These are phyloP conservation scores for Drosophila mimetica DNA, from an alignment of 2,888 invertebrate genomes.

Conservation along the genomic window DNA sequence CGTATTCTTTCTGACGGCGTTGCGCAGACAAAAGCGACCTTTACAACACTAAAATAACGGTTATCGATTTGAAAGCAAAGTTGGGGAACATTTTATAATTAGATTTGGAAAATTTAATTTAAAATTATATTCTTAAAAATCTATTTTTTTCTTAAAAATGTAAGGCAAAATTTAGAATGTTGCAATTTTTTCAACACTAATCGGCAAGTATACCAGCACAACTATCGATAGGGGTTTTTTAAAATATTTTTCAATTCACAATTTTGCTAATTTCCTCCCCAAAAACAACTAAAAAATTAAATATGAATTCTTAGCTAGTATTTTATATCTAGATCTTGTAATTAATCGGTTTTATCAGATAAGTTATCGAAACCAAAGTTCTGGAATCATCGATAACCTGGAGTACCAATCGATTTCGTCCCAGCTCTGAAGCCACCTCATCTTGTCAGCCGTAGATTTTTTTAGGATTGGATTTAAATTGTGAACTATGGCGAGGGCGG, in stretches of 20 bases:
- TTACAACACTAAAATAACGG: constrained; percentile 17
- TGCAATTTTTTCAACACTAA: too few species aligned
- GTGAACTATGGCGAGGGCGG: constrained; percentile 48
- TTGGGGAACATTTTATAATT: neutral
- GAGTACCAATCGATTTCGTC: neutral
- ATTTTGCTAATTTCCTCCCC: too few species aligned
- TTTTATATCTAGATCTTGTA: too few species aligned
- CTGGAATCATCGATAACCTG: neutral
- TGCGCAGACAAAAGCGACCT: constrained; percentile 2
- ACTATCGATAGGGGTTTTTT: neutral
- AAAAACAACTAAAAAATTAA: too few species aligned
- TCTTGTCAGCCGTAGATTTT: constrained; percentile 58
- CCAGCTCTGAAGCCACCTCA: constrained; percentile 63
- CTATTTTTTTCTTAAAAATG: too few species aligned
- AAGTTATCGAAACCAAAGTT: too few species aligned
- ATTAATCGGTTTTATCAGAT: too few species aligned
- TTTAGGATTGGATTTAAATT: constrained; percentile 30
- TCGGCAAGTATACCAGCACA: too few species aligned
- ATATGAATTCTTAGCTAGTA: too few species aligned
- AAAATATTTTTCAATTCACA: too few species aligned
- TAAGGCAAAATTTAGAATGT: too few species aligned
- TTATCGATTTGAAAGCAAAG: neutral
- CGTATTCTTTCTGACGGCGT: constrained; percentile 47
- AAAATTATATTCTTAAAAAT: neutral
- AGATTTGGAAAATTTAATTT: neutral